phyloP scores from a whole-genome alignment of 2,797 vertebrate species.

The Mico argentatus region DNA sequence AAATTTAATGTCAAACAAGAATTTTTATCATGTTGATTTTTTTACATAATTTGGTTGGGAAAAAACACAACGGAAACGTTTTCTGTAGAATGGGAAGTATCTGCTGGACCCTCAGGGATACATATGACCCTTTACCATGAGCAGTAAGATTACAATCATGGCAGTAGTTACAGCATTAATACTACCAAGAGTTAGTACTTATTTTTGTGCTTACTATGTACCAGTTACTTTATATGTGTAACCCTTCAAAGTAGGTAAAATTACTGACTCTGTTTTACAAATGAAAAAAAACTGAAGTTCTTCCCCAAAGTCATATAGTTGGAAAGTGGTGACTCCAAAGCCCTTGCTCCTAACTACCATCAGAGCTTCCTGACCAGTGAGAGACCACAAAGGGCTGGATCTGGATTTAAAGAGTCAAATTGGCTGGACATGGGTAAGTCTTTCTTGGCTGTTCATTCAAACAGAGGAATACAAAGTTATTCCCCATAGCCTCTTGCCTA shows the following conservation, averaged over 20 bases:
- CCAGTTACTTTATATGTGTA: neutral
- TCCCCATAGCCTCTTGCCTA: slow-evolving; percentile 38
- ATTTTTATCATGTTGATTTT: slow-evolving; percentile 29
- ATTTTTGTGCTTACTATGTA: neutral
- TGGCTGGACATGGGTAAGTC: neutral
- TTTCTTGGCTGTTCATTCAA: slow-evolving; percentile 17
- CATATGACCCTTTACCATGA: neutral
- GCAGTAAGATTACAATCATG: neutral
- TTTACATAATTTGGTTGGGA: neutral
- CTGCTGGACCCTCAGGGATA: neutral
- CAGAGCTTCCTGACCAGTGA: neutral
- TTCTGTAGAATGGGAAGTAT: slow-evolving; percentile 1
- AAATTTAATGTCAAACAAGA: slow-evolving; percentile 39
- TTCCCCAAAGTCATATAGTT: neutral
- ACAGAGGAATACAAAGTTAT: slow-evolving; percentile 31
- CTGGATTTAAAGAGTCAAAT: neutral
- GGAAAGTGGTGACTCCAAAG: neutral
- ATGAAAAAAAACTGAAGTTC: neutral
- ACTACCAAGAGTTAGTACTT: neutral
- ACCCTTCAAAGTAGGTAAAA: neutral
- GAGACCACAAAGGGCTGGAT: neutral
- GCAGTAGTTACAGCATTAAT: neutral
- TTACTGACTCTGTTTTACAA: neutral
- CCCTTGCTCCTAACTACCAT: neutral
- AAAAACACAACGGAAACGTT: neutral